These are phyloP conservation scores for Monopis laevigella DNA, from an alignment of 2,888 invertebrate species.

Conservation along the genomic window DNA sequence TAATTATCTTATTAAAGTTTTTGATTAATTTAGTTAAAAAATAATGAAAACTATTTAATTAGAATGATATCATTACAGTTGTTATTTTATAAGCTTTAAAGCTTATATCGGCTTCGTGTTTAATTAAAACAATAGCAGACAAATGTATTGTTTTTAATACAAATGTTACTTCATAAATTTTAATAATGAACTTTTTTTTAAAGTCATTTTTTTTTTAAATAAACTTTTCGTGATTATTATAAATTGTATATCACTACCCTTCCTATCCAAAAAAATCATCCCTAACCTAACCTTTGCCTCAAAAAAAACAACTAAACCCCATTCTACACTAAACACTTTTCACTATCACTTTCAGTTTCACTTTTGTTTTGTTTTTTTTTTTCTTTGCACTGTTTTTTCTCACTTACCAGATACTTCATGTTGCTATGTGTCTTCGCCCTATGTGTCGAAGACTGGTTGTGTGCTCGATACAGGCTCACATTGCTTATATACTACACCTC, in stretches of 20 bases:
- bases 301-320: neutral
- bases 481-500: constrained; percentile 56
- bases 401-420: constrained; percentile 65
- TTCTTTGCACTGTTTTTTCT: no score
- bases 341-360: constrained; percentile 19
- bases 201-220: neutral
- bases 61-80: neutral
- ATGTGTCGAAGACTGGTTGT: constrained; percentile 61
- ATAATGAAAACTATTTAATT: constrained; percentile 1
- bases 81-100: neutral
- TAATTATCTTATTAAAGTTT: no score
- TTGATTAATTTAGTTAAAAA: neutral
- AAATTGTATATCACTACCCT: no score
- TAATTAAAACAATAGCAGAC: no score
- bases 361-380: constrained; percentile 16
- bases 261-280: no score
- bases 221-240: no score
- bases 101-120: neutral
- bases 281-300: neutral
- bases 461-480: constrained; percentile 30
- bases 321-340: no score
- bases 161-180: neutral
- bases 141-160: neutral
- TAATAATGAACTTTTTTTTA: neutral
- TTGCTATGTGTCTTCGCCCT: constrained; percentile 54